phyloP scores from a whole-genome alignment of 2,888 invertebrate species.

The Noctuana brunneofusca region DNA sequence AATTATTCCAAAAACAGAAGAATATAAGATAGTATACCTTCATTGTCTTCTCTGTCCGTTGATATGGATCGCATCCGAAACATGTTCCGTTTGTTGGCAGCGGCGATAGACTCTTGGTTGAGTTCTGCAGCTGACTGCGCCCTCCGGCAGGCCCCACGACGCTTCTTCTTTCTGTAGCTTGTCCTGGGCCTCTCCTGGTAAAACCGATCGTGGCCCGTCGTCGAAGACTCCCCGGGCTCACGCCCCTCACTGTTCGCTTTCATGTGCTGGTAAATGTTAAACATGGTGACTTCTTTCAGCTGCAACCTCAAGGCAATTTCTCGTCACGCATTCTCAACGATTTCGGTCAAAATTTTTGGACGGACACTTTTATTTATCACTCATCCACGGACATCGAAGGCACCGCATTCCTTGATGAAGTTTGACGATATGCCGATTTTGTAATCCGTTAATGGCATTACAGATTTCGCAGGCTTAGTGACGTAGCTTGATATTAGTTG shows the following conservation, averaged over 20 bases:
- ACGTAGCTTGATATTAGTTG: conserved; percentile 20
- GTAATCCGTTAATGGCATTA: conserved; percentile 32
- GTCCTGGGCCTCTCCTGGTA: conserved; percentile 85
- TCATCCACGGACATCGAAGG: conserved; percentile 8
- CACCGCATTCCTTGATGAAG: conserved; percentile 27
- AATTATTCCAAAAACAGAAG: background rate
- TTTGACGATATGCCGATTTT: conserved; percentile 17
- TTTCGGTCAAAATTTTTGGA: conserved; percentile 4
- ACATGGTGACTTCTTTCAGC: conserved; percentile 80
- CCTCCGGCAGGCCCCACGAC: conserved; percentile 83
- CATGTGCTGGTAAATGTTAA: conserved; percentile 89
- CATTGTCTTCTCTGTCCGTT: conserved; percentile 84
- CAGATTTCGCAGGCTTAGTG: conserved; percentile 31
- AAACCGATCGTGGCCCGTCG: conserved; percentile 92
- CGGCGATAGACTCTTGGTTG: conserved; percentile 84
- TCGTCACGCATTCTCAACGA: conserved; percentile 5
- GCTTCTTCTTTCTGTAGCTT: conserved; percentile 79
- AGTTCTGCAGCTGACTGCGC: conserved; percentile 88
- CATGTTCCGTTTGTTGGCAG: conserved; percentile 85
- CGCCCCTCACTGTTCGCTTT: conserved; percentile 80
- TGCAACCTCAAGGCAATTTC: background rate
- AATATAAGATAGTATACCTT: conserved; percentile 55
- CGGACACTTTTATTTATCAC: conserved; percentile 17
- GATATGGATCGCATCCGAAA: conserved; percentile 85
- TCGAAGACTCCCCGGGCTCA: conserved; percentile 80